A percentile compares a stretch with the other conserved stretches of the same genome.
Conservation (phyloP, 2,888 invertebrate species). For the Rhopalosiphum nymphaeae region DNA sequence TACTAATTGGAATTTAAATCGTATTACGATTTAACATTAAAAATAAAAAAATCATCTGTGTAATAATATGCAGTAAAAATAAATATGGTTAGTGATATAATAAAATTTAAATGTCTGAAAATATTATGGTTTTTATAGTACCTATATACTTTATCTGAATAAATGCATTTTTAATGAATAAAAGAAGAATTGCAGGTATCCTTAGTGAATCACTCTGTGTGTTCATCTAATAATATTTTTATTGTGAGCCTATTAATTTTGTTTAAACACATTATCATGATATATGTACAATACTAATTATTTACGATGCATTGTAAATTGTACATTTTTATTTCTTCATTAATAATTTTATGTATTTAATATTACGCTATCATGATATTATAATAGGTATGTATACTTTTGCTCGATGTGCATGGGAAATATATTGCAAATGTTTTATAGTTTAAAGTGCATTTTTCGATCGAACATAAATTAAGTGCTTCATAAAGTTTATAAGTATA, state of each 20-base stretch:
- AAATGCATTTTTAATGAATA: neutral
- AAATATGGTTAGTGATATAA: neutral
- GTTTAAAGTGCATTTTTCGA: neutral
- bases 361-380: neutral
- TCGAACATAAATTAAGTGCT: conserved; percentile 5
- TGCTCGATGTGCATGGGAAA: neutral
- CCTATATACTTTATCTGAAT: neutral
- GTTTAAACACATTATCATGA: neutral
- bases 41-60: neutral
- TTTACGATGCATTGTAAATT: neutral
- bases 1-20: neutral
- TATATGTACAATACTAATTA: neutral
- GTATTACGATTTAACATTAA: neutral
- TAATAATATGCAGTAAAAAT: neutral
- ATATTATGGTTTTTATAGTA: neutral
- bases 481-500: conserved; percentile 9
- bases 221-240: neutral
- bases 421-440: neutral
- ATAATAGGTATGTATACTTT: neutral
- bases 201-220: neutral
- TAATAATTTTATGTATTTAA: neutral
- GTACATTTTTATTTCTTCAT: neutral
- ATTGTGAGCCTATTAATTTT: neutral
- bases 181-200: neutral
- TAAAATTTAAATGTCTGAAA: neutral